Evolutionary conservation across 2,888 invertebrate species (phyloP), one percentile per base, ranked within the genome.

Genomic region (Drosophila paranaensis): DNA sequence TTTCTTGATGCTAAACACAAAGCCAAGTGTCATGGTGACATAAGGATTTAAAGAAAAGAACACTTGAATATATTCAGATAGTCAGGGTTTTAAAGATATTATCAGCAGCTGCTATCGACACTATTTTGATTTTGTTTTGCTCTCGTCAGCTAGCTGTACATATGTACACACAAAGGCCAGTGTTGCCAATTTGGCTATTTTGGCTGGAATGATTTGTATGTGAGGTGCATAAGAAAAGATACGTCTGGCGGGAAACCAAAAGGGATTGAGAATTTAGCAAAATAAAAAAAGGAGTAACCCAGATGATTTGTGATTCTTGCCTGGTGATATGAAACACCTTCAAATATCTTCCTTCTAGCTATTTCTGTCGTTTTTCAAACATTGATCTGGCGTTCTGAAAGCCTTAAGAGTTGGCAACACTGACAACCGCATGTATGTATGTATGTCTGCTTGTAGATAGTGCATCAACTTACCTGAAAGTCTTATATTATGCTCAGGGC

Each of bases 1-100:
- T 53, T 61, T 70, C 20, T 42, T 64, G 73, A 81, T 60, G 77
- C 60, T 25, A 10, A 81, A 77, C 56, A 35, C 78, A 73, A 37
- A 60, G 78, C 69, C 58, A 60, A 60, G 50, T 64, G 35, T 35
- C 43, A 54, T 51, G 10, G 2, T 37, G 35, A 55, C 43, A 42
- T 43, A 35, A 42, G 9, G 30, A 8, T 11, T 14, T 16, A 4
- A 8, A 14, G 10, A 11, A n/a, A 40, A 42, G 50, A 8, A 50
- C 6, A 30, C 13, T 39, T 13, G 2, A 16, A 40, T 16, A 13
- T 43, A 25, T 33, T 43, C 16, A 10, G 1, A 14, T 33, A 20
- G 14, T 20, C 14, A 43, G 33, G 20, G 33, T 33, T 13, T 48
- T 8, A 43, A 10, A 30, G 16, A 37, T 42, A 60, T 35, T 48